Evolutionary conservation across 2,888 invertebrate species (phyloP).

Genomic region (Vesta saturnalis): DNA sequence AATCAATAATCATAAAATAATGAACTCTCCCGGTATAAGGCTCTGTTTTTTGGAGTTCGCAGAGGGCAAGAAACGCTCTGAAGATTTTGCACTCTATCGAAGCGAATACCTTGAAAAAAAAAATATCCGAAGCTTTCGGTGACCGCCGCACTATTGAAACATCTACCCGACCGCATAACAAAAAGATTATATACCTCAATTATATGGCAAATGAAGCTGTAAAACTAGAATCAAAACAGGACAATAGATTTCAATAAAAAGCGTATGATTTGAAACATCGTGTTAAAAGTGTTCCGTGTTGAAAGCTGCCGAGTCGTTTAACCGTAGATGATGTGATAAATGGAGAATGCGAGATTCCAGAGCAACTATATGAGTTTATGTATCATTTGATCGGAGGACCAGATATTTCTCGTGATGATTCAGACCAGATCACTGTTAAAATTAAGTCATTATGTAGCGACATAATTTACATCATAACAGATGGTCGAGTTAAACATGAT

Average conservation of each 20-base stretch:
- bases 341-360: constrained; percentile 4
- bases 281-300: constrained; percentile 6
- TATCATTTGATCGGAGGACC: constrained; percentile 4
- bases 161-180: constrained; percentile 6
- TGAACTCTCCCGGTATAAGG: not conserved
- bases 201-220: constrained; percentile 6
- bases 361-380: constrained; percentile 8
- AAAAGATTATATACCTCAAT: not conserved
- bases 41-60: not conserved
- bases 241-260: not conserved
- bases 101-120: constrained; percentile 1
- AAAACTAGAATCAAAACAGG: constrained; percentile 1
- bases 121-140: not conserved
- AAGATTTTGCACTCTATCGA: not conserved
- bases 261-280: not conserved
- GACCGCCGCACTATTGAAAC: not conserved
- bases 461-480: constrained; percentile 2
- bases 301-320: constrained; percentile 7
- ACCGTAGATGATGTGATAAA: constrained; percentile 6
- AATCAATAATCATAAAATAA: constrained; percentile 1
- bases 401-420: constrained; percentile 4
- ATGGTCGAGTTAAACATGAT: not conserved
- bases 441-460: constrained; percentile 1
- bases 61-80: not conserved
- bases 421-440: constrained; percentile 6